phyloP scores from a whole-genome alignment of 2,113 vertebrate genomes.

The Strigops habroptila region DNA sequence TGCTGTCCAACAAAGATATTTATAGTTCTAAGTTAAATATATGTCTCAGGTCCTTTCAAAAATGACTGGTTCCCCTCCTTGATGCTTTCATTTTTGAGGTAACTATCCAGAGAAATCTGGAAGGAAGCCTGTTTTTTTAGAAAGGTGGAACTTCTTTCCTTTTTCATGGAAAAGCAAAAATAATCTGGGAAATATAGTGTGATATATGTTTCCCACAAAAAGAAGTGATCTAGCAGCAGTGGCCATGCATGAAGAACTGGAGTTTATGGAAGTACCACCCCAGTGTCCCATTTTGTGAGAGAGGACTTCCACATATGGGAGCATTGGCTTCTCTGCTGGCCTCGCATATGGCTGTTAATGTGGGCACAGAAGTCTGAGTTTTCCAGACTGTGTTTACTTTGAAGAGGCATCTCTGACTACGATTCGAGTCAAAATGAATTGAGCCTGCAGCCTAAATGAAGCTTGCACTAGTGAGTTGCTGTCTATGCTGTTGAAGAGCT shows the following conservation, averaged over 20 bases:
- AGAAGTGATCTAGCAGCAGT: not conserved
- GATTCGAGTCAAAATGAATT: not conserved
- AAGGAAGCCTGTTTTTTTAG: not conserved
- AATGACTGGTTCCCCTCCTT: not conserved
- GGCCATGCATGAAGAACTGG: not conserved
- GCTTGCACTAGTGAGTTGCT: not conserved
- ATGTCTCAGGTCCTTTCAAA: not conserved
- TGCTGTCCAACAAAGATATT: not conserved
- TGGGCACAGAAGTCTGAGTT: not conserved
- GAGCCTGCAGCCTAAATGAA: not conserved
- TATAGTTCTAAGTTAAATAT: not conserved
- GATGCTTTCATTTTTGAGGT: not conserved
- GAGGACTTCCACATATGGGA: not conserved
- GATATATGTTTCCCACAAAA: not conserved
- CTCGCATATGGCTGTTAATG: rapidly evolving
- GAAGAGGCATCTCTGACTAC: not conserved
- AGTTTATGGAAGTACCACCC: not conserved
- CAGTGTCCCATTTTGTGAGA: not conserved
- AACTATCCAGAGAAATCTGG: not conserved
- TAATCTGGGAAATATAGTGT: not conserved
- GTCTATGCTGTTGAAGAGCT: not conserved
- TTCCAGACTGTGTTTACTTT: not conserved
- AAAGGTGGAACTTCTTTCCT: not conserved
- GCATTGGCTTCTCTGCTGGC: not conserved
- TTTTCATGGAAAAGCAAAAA: not conserved